Conservation (phyloP, 2,797 vertebrate genomes). For the Coendou prehensilis region DNA sequence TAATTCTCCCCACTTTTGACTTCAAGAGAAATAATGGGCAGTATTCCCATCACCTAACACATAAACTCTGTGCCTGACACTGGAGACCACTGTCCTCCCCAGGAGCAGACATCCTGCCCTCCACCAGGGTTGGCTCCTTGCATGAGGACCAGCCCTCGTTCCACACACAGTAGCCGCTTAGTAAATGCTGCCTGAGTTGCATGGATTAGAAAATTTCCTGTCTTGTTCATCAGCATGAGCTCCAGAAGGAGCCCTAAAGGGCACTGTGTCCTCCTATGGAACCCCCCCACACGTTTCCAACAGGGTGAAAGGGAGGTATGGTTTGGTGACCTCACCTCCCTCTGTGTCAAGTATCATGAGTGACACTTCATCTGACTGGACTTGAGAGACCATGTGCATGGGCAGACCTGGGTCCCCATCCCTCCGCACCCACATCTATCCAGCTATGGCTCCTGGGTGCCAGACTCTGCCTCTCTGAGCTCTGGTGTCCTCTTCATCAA, state of each 20-base stretch:
- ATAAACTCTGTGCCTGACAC: accelerated
- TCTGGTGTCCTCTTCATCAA: not conserved
- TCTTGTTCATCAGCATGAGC: not conserved
- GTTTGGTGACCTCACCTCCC: accelerated
- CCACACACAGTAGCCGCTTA: not conserved
- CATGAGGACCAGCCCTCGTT: not conserved
- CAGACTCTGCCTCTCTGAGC: not conserved
- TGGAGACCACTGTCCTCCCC: accelerated
- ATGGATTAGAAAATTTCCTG: not conserved
- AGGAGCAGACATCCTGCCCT: not conserved
- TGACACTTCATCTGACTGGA: not conserved
- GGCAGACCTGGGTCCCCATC: too few species aligned
- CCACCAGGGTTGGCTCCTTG: accelerated
- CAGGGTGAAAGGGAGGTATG: not conserved
- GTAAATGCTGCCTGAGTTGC: not conserved
- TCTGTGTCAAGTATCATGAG: accelerated
- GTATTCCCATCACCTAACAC: accelerated
- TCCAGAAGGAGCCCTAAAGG: not conserved
- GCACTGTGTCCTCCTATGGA: not conserved
- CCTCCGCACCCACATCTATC: not conserved
- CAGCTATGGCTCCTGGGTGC: not conserved
- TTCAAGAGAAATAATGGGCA: accelerated
- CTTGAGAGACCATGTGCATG: not conserved
- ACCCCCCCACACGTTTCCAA: not conserved
- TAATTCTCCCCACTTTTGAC: not conserved